Conservation (phyloP, 2,113 vertebrate genomes). For the Daboia siamensis region DNA sequence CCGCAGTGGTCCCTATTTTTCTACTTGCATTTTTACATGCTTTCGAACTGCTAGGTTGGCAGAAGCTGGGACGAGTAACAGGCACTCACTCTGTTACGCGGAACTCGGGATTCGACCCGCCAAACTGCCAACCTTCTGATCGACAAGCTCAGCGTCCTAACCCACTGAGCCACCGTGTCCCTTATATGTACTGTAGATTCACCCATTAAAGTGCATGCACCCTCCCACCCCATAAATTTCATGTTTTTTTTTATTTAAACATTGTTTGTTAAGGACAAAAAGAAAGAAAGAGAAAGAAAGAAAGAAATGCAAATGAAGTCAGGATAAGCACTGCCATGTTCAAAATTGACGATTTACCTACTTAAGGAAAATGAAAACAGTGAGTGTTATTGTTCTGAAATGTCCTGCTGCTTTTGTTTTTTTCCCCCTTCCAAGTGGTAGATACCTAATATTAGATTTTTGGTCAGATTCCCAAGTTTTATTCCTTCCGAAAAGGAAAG, state of each 20-base stretch:
- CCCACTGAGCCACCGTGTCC: too few species aligned
- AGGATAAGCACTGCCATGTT: constrained; percentile 70
- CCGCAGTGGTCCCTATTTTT: too few species aligned
- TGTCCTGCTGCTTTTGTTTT: constrained; percentile 60
- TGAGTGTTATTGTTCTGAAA: constrained; percentile 72
- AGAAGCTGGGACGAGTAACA: too few species aligned
- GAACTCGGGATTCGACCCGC: too few species aligned
- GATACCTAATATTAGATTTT: constrained; percentile 74
- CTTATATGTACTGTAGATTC: constrained; percentile 28
- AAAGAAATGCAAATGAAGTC: constrained; percentile 80
- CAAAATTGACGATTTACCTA: constrained; percentile 82
- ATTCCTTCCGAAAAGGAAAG: constrained; percentile 15
- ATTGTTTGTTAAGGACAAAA: constrained; percentile 51
- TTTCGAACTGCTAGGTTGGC: too few species aligned
- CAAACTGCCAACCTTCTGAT: too few species aligned
- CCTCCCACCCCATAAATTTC: constrained; percentile 63
- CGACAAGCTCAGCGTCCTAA: too few species aligned
- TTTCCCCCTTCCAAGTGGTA: constrained; percentile 26
- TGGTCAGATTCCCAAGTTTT: constrained; percentile 64
- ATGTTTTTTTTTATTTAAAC: constrained; percentile 69
- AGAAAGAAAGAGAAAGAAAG: background rate
- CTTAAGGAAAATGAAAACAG: constrained; percentile 83
- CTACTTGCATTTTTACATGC: too few species aligned
- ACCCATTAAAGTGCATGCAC: constrained; percentile 74
- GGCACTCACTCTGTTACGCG: too few species aligned